These are phyloP conservation scores for Battus philenor DNA, from an alignment of 1,140 invertebrate genomes.

Conservation along the genomic window DNA sequence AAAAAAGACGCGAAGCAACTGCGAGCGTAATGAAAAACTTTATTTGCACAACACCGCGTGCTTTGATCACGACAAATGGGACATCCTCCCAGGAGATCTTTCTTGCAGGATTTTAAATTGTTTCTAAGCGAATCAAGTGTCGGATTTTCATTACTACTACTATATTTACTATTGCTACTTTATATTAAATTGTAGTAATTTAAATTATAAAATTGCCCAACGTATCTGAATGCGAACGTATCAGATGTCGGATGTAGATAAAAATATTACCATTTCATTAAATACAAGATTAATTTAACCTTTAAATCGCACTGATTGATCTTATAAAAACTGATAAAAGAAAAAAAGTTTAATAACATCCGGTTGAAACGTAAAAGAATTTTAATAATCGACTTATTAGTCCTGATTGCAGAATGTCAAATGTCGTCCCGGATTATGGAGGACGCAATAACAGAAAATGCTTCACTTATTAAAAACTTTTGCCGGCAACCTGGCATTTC, in stretches of 20 bases:
- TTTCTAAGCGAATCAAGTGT: constrained; percentile 14
- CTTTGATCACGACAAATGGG: constrained; percentile 17
- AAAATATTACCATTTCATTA: too few species aligned
- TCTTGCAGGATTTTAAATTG: constrained; percentile 13
- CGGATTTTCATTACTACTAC: constrained; percentile 11
- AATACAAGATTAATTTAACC: not conserved
- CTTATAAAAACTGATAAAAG: constrained; percentile 3
- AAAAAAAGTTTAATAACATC: constrained; percentile 11
- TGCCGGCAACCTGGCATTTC: constrained; percentile 18
- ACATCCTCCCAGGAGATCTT: constrained; percentile 11
- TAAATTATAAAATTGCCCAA: too few species aligned
- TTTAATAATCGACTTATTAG: constrained; percentile 14
- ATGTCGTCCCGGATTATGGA: constrained; percentile 14
- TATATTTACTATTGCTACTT: not conserved
- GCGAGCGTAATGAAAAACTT: constrained; percentile 14
- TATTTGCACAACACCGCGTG: constrained; percentile 15
- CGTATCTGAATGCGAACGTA: too few species aligned
- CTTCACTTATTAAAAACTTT: constrained; percentile 37
- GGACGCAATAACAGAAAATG: constrained; percentile 24
- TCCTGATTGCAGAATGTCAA: constrained; percentile 16
- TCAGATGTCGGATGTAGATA: too few species aligned
- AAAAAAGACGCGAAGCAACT: constrained; percentile 17
- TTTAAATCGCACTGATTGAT: constrained; percentile 4
- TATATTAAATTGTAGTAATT: too few species aligned
- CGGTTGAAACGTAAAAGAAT: constrained; percentile 8